A percentile compares a stretch with the other conserved stretches of the same genome.
Conservation (phyloP, 2,888 invertebrate species). For the Sinohyriopsis cumingii region DNA sequence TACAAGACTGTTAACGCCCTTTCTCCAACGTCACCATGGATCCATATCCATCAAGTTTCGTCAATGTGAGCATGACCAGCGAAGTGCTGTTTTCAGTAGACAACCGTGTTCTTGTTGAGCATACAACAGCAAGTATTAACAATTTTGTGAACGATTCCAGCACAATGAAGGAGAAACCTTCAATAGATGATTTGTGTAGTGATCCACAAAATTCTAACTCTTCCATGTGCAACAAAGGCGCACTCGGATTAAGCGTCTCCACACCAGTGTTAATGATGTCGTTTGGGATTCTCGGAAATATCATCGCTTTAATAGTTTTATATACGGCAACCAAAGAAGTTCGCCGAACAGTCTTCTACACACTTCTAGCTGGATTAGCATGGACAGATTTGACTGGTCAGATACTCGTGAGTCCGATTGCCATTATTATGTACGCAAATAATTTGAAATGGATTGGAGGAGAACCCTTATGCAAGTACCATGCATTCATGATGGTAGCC, state of each 20-base stretch:
- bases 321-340: conserved; percentile 60
- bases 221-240: conserved; percentile 37
- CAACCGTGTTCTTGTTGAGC: neutral
- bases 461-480: conserved; percentile 64
- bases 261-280: conserved; percentile 58
- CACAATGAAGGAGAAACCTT: conserved; percentile 14
- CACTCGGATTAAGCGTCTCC: conserved; percentile 51
- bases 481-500: conserved; percentile 70
- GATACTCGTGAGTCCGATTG: conserved; percentile 63
- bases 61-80: neutral
- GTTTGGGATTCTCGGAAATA: conserved; percentile 66
- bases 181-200: conserved; percentile 31
- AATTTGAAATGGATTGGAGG: conserved; percentile 67
- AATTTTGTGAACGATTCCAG: neutral
- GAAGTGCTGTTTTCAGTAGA: neutral
- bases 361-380: conserved; percentile 66
- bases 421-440: conserved; percentile 63
- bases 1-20: neutral
- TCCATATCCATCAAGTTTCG: neutral
- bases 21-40: neutral
- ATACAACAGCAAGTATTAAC: neutral
- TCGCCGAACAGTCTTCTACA: conserved; percentile 66
- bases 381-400: conserved; percentile 71
- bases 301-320: conserved; percentile 67
- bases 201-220: conserved; percentile 17